phyloP scores from a whole-genome alignment of 2,113 vertebrate genomes.

The Kobus ellipsiprymnus region DNA sequence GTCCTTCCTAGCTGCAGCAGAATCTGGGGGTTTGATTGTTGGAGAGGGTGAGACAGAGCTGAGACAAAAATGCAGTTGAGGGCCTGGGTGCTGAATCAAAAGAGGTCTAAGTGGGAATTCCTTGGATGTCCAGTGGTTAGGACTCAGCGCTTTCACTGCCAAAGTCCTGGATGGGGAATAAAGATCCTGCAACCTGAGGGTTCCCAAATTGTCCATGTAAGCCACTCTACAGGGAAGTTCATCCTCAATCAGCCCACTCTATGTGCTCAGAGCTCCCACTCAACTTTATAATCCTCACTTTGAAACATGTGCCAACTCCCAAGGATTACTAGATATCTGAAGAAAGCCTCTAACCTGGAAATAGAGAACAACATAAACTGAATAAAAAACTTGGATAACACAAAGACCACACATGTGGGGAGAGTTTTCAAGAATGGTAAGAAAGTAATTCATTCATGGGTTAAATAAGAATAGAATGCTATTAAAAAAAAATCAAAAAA shows the following conservation, averaged over 20 bases:
- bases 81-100: not conserved
- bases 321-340: not conserved
- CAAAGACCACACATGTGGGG: not conserved
- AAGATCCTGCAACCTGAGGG: not conserved
- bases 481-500: not conserved
- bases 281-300: not conserved
- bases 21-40: not conserved
- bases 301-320: not conserved
- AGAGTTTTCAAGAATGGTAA: not conserved
- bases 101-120: not conserved
- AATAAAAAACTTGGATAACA: not conserved
- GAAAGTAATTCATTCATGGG: not conserved
- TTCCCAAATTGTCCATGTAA: not conserved
- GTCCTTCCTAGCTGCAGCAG: not conserved
- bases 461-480: not conserved
- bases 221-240: not conserved
- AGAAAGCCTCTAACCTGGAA: not conserved
- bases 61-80: not conserved
- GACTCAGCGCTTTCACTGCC: not conserved
- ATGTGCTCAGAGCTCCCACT: not conserved
- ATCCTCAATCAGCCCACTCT: not conserved
- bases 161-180: not conserved
- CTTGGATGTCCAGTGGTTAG: not conserved
- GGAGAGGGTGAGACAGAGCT: not conserved
- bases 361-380: not conserved